A percentile compares a stretch with the other conserved stretches of the same genome.
Conservation (phyloP, 2,797 vertebrate species). For the Rhinatrema bivittatum region DNA sequence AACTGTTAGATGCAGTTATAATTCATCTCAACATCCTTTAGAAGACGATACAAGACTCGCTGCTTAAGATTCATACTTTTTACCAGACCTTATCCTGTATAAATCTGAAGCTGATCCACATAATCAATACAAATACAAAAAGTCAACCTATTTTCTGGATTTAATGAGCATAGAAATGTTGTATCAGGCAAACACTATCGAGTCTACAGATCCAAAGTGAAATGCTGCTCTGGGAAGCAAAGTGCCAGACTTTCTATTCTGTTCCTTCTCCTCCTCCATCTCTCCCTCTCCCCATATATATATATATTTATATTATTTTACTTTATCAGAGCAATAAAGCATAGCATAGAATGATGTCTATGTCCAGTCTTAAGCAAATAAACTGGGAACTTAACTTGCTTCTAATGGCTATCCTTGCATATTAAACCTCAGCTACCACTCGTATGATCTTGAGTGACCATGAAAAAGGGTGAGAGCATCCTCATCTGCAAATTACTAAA, state of each 20-base stretch:
- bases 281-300: too few relatives aligned
- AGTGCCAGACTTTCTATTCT: background rate
- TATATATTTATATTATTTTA: constrained; percentile 5
- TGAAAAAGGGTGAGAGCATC: constrained; percentile 29
- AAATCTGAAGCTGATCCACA: background rate
- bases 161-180: too few relatives aligned
- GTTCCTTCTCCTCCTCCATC: too few relatives aligned
- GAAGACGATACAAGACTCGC: too few relatives aligned
- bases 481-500: constrained; percentile 59
- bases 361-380: constrained; percentile 32
- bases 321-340: constrained; percentile 14
- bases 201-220: constrained; percentile 2
- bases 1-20: too few relatives aligned
- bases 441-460: constrained; percentile 41
- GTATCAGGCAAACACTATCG: constrained; percentile 8
- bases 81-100: too few relatives aligned
- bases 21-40: too few relatives aligned
- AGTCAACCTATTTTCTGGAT: too few relatives aligned
- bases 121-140: background rate
- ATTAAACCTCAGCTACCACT: constrained; percentile 31
- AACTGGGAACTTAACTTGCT: constrained; percentile 7
- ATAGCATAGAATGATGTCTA: constrained; percentile 11
- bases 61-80: too few relatives aligned
- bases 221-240: constrained; percentile 4
- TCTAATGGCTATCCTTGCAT: constrained; percentile 37